These are phyloP conservation scores for Stercorarius parasiticus DNA, from an alignment of 2,113 vertebrate genomes.

Conservation along the genomic window DNA sequence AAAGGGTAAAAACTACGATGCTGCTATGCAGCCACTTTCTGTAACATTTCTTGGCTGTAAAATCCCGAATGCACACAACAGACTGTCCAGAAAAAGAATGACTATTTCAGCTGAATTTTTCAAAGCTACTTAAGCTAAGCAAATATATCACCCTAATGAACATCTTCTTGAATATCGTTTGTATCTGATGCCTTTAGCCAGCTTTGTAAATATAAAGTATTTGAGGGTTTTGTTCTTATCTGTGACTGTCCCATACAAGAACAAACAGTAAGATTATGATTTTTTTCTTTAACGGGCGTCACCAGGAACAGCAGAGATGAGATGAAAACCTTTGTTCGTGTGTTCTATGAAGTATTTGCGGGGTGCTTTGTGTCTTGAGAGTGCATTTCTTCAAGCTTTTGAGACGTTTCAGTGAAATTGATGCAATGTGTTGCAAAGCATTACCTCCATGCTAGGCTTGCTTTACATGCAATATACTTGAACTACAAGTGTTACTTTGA, in stretches of 20 bases:
- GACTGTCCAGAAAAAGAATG: not conserved
- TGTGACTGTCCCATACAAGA: not conserved
- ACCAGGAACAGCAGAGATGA: not conserved
- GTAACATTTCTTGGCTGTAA: not conserved
- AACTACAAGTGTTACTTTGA: not conserved
- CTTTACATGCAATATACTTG: not conserved
- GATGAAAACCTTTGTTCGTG: not conserved
- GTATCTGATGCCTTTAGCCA: not conserved
- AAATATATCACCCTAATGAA: not conserved
- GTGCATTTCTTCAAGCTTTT: not conserved
- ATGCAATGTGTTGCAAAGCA: not conserved
- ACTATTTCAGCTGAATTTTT: not conserved
- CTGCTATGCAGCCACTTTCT: not conserved
- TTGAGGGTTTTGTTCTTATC: not conserved
- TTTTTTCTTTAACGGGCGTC: not conserved
- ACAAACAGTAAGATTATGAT: not conserved
- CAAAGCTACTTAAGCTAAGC: not conserved
- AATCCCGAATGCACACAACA: not conserved
- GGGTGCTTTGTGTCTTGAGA: not conserved
- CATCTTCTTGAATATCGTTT: not conserved
- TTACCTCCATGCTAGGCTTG: not conserved
- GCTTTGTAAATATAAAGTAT: not conserved
- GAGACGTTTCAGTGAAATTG: not conserved
- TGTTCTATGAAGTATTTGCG: not conserved
- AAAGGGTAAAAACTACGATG: not conserved